These are phyloP conservation scores for Cremastinae sp. DNA, from an alignment of 2,888 invertebrate genomes.

Conservation along the genomic window DNA sequence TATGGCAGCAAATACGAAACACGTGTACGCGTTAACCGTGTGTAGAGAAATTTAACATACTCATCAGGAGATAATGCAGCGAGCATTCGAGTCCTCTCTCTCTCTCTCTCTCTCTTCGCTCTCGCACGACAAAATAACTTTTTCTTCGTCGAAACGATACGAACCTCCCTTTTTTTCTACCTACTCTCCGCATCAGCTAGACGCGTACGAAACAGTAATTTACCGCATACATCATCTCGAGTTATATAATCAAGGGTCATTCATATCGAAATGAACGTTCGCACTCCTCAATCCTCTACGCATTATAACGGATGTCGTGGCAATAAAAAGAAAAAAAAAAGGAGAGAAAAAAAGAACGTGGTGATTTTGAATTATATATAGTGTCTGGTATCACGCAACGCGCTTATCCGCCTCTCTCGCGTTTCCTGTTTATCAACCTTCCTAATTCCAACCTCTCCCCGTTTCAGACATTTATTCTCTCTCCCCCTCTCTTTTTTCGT, in stretches of 20 bases:
- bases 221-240: slow-evolving; percentile 18
- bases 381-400: slow-evolving; percentile 55
- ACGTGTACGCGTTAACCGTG: slow-evolving; percentile 48
- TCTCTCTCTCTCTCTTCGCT: slow-evolving; percentile 6
- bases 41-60: slow-evolving; percentile 5
- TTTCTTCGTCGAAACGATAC: background rate
- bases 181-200: slow-evolving; percentile 15
- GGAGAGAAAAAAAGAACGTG: slow-evolving; percentile 6
- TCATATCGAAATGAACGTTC: slow-evolving; percentile 54
- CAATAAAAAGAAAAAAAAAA: slow-evolving; percentile 41
- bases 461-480: no score
- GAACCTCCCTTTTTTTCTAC: slow-evolving; percentile 22
- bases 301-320: slow-evolving; percentile 42
- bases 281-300: slow-evolving; percentile 26
- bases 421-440: slow-evolving; percentile 56
- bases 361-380: slow-evolving; percentile 51
- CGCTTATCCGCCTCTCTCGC: slow-evolving; percentile 33
- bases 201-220: background rate
- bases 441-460: slow-evolving; percentile 16
- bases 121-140: slow-evolving; percentile 5
- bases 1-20: slow-evolving; percentile 57
- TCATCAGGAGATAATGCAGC: slow-evolving; percentile 42
- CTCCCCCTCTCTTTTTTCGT: slow-evolving; percentile 11
- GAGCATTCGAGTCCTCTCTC: slow-evolving; percentile 16
- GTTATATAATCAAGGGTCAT: slow-evolving; percentile 60